Evolutionary conservation across 2,888 invertebrate species (phyloP).

Genomic region (Acronicta psi): DNA sequence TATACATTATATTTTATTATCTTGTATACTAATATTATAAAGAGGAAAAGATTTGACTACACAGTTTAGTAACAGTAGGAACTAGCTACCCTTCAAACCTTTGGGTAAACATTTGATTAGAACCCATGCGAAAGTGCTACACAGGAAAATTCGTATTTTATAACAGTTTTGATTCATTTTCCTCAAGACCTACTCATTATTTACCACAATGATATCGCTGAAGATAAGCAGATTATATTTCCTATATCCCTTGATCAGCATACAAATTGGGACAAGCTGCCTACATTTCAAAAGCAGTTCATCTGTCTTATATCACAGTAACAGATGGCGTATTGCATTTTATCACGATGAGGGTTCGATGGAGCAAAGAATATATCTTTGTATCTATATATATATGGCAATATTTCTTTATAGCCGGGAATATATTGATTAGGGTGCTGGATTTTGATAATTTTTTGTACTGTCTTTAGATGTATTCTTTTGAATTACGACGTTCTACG

Average conservation of each 20-base stretch:
- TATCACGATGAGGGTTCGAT: constrained; percentile 54
- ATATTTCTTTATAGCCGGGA: constrained; percentile 37
- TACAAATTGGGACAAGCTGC: constrained; percentile 37
- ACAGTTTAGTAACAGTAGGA: too few species aligned
- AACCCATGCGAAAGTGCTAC: neutral
- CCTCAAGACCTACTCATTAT: neutral
- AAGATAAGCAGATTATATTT: constrained; percentile 37
- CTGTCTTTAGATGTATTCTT: neutral
- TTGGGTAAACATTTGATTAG: too few species aligned
- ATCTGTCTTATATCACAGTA: constrained; percentile 41
- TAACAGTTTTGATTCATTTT: neutral
- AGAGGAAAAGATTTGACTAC: too few species aligned
- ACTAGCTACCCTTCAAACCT: too few species aligned
- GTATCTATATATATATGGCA: constrained; percentile 33
- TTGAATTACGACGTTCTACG: too few species aligned
- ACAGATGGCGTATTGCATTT: constrained; percentile 51
- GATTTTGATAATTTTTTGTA: constrained; percentile 13
- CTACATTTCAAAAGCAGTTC: constrained; percentile 29
- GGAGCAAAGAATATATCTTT: constrained; percentile 27
- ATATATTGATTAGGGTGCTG: constrained; percentile 23
- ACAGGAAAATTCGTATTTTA: neutral
- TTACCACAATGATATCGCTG: constrained; percentile 6
- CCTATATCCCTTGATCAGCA: constrained; percentile 29
- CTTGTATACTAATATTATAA: too few species aligned
- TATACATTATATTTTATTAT: too few species aligned